phyloP scores from a whole-genome alignment of 53 echinoderm and acorn worm genomes.

The Henricia sp. region DNA sequence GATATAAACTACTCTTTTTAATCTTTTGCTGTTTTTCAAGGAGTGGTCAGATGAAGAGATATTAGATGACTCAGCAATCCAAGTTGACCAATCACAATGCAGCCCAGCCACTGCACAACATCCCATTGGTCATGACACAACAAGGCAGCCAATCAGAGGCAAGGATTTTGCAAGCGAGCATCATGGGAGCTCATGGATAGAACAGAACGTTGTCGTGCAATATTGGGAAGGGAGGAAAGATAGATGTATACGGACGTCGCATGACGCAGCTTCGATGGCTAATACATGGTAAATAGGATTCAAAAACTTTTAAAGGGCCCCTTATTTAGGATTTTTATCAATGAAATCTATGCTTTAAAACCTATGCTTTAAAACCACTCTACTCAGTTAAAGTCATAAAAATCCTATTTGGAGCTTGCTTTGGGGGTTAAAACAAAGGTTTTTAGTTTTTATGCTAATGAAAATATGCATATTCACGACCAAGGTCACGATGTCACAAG shows the following conservation, averaged over 20 bases:
- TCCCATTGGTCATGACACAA: background rate
- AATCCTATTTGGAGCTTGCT: too few species aligned
- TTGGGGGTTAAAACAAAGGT: too few species aligned
- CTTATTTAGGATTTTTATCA: too few species aligned
- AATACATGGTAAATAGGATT: conserved; percentile 67
- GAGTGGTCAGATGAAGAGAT: conserved; percentile 85
- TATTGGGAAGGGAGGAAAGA: conserved; percentile 77
- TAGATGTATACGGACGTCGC: conserved; percentile 9
- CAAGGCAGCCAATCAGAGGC: conserved; percentile 1
- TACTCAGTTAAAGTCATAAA: too few species aligned
- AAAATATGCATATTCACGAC: too few species aligned
- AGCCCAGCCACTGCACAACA: conserved; percentile 8
- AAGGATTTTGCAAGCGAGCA: conserved; percentile 16
- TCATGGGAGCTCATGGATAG: conserved; percentile 61
- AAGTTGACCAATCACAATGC: conserved; percentile 44
- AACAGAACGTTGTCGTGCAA: conserved; percentile 65
- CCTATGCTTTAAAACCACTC: too few species aligned
- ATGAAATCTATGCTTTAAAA: too few species aligned
- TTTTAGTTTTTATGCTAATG: too few species aligned
- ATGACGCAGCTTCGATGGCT: conserved; percentile 41
- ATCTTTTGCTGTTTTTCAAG: too few species aligned
- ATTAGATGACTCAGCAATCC: conserved; percentile 56
- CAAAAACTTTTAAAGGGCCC: too few species aligned
- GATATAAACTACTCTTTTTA: too few species aligned
- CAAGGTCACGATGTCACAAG: too few species aligned